Conservation (phyloP, 2,113 vertebrate genomes). For the Mesoclemmys tuberculata region DNA sequence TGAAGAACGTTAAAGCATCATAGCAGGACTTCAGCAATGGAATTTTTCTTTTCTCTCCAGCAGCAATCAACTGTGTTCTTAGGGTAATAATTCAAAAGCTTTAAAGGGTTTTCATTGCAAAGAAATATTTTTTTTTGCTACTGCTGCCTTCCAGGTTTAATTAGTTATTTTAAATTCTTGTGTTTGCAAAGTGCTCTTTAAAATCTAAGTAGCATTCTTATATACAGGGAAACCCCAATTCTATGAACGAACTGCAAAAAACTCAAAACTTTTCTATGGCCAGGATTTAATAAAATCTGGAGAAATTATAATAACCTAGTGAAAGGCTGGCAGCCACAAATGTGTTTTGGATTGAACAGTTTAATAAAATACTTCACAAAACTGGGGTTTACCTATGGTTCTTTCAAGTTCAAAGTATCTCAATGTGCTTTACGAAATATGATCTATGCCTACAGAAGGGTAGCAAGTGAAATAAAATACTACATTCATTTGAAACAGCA, state of each 20-base stretch:
- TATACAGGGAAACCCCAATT: neutral
- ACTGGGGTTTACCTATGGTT: constrained; percentile 2
- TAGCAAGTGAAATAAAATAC: neutral
- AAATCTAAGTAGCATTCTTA: neutral
- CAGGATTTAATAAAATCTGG: neutral
- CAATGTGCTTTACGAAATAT: constrained; percentile 13
- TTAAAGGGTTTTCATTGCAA: neutral
- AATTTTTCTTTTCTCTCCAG: neutral
- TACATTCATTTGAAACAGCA: neutral
- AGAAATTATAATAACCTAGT: neutral
- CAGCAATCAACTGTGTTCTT: neutral
- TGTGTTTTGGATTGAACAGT: neutral
- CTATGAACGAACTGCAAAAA: neutral
- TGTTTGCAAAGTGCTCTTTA: neutral
- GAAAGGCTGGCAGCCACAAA: neutral
- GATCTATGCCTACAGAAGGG: neutral
- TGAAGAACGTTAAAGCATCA: neutral
- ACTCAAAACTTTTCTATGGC: neutral
- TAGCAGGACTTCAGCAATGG: neutral
- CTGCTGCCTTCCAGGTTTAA: neutral
- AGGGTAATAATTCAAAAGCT: neutral
- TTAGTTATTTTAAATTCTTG: neutral
- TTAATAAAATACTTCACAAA: constrained; percentile 9
- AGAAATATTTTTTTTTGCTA: neutral
- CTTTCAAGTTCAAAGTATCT: neutral